These are phyloP conservation scores for Notamacropus eugenii DNA, from an alignment of 2,797 vertebrate species.

Conservation along the genomic window DNA sequence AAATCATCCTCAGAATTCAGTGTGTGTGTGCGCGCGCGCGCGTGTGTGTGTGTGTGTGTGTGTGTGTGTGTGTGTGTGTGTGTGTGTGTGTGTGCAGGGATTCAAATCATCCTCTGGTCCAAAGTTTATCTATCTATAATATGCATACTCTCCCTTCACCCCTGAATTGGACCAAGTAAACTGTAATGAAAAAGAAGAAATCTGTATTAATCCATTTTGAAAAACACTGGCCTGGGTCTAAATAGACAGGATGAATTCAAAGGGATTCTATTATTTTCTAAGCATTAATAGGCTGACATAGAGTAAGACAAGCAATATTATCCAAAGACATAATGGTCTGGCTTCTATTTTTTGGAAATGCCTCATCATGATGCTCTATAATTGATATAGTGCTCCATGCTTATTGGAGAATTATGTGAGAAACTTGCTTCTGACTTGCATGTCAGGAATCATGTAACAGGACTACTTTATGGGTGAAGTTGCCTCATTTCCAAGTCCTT, in stretches of 20 bases:
- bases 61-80: too few relatives aligned
- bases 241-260: not conserved
- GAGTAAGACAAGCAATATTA: not conserved
- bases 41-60: not conserved
- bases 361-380: not conserved
- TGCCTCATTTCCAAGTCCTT: not conserved
- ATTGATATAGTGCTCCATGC: not conserved
- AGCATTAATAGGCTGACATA: not conserved
- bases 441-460: not conserved
- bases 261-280: not conserved
- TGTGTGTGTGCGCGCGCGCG: too few relatives aligned
- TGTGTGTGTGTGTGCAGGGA: not conserved
- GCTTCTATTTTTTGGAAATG: not conserved
- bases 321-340: not conserved
- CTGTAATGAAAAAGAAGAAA: not conserved
- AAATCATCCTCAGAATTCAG: not conserved
- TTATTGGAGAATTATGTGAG: not conserved
- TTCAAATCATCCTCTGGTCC: not conserved
- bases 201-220: not conserved
- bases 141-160: not conserved
- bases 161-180: not conserved
- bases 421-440: not conserved
- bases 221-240: not conserved
- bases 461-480: not conserved
- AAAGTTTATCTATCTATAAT: not conserved